Conservation (phyloP, 2,888 invertebrate species). For the Blastobasis lacticolella region DNA sequence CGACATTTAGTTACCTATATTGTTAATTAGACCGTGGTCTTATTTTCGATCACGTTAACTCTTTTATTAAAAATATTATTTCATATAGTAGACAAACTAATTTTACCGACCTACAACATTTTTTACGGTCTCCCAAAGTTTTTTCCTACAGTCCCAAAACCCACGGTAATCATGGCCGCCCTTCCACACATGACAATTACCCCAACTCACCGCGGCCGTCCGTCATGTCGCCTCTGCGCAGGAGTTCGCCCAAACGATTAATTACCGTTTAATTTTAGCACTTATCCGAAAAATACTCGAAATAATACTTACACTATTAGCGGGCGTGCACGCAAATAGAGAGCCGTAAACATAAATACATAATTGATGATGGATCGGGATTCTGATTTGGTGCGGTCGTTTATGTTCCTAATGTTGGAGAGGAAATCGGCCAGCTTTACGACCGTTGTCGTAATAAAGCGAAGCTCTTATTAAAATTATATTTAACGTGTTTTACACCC, state of each 20-base stretch:
- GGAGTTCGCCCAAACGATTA: slow-evolving; percentile 48
- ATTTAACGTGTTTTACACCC: too few species aligned
- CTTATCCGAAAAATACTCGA: slow-evolving; percentile 36
- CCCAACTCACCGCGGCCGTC: slow-evolving; percentile 54
- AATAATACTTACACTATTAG: slow-evolving; percentile 15
- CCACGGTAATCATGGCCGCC: slow-evolving; percentile 18
- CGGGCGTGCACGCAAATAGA: slow-evolving; percentile 21
- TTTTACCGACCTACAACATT: too few species aligned
- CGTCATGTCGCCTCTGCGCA: slow-evolving; percentile 54
- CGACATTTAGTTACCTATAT: too few species aligned
- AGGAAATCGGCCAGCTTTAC: too few species aligned
- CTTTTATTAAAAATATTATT: too few species aligned
- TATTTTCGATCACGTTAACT: too few species aligned
- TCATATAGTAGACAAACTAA: too few species aligned
- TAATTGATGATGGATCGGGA: slow-evolving; percentile 20
- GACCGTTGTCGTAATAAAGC: too few species aligned
- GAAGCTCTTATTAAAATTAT: too few species aligned
- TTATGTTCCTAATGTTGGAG: too few species aligned
- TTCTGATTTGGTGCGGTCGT: not conserved
- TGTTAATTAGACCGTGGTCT: too few species aligned
- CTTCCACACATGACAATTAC: slow-evolving; percentile 59
- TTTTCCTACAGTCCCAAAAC: not conserved
- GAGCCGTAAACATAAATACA: slow-evolving; percentile 6
- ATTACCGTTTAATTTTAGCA: slow-evolving; percentile 54
- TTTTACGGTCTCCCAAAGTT: too few species aligned